Base-by-base conservation (phyloP, 2,888 invertebrate genomes). In the Sarcophaga rosellei region DNA sequence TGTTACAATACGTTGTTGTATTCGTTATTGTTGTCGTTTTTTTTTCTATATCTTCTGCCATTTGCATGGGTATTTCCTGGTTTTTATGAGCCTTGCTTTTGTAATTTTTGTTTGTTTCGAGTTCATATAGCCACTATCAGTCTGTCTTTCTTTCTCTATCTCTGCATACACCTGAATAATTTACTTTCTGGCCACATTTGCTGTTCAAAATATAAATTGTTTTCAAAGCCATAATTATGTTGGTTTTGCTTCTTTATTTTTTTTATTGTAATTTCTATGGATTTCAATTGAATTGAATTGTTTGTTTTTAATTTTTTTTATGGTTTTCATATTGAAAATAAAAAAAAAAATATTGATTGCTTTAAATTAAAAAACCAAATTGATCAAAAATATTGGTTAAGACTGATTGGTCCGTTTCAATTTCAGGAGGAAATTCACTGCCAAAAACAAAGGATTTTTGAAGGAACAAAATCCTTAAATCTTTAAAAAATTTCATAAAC, bases 31-130 rank as follows among this genome's bases (percentile, higher is more conserved):
- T 66, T 15, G 5, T n/a, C n/a, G 44, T 25, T 21, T 23, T 23
- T 23, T 23, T 63, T 66, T 17, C 17, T 17, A 53, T 0, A 23
- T 69, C 59, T 70, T 75, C 17, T 68, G 69, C 66, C 80, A 61
- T 80, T 84, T 76, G 84, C 76, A 62, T 70, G 12, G 68, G 76
- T 57, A 84, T 84, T 84, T 84, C 84, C 84, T 72, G 80, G 80
- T 84, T 76, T 76, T 81, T 65, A 81, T 81, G 75, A 53, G 59
- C 11, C 25, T 76, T 80, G 76, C 84, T 76, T 76, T 35, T 76
- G 62, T 61, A 47, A 53, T 66, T 10, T 66, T 70, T 44, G 12
- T 66, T 78, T 62, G 70, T n/a, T 84, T 76, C 53, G 15, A 73
- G 59, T 44, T 59, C 44, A 65, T 65, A 25, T 75, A 59, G 35